Percentiles rank a stretch among this genome's conserved stretches.
These are phyloP conservation scores for Oxygymnocypris stewartii DNA, from an alignment of 2,113 vertebrate genomes.

Conservation along the genomic window DNA sequence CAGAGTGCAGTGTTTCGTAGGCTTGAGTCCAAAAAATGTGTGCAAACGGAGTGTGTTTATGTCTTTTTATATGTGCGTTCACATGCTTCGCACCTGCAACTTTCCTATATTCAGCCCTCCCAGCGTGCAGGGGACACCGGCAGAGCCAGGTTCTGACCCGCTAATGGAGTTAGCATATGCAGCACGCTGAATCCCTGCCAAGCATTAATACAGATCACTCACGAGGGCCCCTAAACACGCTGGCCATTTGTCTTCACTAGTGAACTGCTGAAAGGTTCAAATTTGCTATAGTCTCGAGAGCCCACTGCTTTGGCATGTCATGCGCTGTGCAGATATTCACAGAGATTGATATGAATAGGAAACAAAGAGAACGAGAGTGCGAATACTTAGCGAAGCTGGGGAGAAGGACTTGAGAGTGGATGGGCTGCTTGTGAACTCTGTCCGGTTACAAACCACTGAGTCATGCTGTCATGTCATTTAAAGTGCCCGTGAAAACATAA, in stretches of 20 bases:
- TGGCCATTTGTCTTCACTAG: slow-evolving; percentile 81
- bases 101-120: slow-evolving; percentile 51
- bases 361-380: slow-evolving; percentile 2
- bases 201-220: slow-evolving; percentile 80
- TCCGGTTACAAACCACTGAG: slow-evolving; percentile 20
- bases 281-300: slow-evolving; percentile 73
- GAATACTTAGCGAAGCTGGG: neutral
- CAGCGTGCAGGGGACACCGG: slow-evolving; percentile 62
- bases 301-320: slow-evolving; percentile 54
- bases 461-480: slow-evolving; percentile 45
- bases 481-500: slow-evolving; percentile 15
- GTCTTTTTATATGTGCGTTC: neutral
- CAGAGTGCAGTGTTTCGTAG: slow-evolving; percentile 9
- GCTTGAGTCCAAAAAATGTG: slow-evolving; percentile 40
- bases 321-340: slow-evolving; percentile 30
- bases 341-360: slow-evolving; percentile 15
- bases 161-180: slow-evolving; percentile 80
- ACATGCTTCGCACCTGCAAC: slow-evolving; percentile 59
- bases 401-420: neutral
- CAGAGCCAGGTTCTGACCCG: slow-evolving; percentile 71
- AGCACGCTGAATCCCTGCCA: slow-evolving; percentile 69
- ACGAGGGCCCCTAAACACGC: slow-evolving; percentile 69
- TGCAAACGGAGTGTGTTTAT: slow-evolving; percentile 22
- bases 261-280: slow-evolving; percentile 73
- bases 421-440: slow-evolving; percentile 1